Evolutionary conservation across 2,113 vertebrate genomes (phyloP).

Genomic region (Ranitomeya imitator): DNA sequence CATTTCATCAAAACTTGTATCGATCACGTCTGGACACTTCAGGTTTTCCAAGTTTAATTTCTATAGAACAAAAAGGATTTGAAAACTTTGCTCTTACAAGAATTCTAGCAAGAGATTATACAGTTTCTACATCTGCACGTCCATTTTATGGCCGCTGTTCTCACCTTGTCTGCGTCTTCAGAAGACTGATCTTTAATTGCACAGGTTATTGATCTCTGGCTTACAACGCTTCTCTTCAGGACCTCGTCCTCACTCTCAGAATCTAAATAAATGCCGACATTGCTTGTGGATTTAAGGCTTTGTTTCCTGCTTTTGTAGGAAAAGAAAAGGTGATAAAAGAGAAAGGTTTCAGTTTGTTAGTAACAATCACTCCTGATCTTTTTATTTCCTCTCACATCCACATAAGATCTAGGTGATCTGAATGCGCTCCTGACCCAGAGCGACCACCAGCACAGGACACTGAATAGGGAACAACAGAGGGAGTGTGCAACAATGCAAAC

Average conservation of each 20-base stretch:
- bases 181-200: constrained; percentile 66
- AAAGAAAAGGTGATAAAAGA: too few species aligned
- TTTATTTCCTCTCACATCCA: too few species aligned
- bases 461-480: too few species aligned
- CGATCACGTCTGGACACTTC: constrained; percentile 67
- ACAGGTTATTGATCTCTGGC: constrained; percentile 77
- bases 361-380: too few species aligned
- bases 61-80: constrained; percentile 2
- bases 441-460: too few species aligned
- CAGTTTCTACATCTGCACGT: not conserved
- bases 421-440: too few species aligned
- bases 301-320: constrained; percentile 72
- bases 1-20: constrained; percentile 79
- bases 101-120: not conserved
- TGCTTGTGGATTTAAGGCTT: constrained; percentile 77
- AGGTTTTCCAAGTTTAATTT: constrained; percentile 61
- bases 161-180: constrained; percentile 77
- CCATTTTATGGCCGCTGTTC: not conserved
- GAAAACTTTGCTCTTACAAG: not conserved
- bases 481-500: too few species aligned
- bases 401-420: too few species aligned
- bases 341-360: too few species aligned
- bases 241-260: constrained; percentile 93
- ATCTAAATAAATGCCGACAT: constrained; percentile 74
- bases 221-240: constrained; percentile 76